Percentiles rank a stretch among this genome's conserved stretches.
Conservation (phyloP, 2,113 vertebrate genomes). For the Neomonachus schauinslandi region DNA sequence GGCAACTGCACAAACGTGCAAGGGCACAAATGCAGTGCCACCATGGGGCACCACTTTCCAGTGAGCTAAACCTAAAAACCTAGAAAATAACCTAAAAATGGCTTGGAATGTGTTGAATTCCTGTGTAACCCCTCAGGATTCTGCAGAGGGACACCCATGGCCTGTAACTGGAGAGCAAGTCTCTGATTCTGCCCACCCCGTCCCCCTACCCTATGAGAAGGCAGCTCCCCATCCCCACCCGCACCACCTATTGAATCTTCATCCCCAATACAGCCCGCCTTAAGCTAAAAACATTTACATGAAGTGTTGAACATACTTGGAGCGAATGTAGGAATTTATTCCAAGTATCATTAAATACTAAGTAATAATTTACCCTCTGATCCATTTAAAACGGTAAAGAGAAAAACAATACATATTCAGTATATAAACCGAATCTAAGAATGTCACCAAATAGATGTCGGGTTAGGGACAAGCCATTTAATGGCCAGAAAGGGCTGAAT, state of each 20-base stretch:
- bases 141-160: not conserved
- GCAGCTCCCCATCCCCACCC: not conserved
- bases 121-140: not conserved
- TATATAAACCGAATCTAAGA: not conserved
- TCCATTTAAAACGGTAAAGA: not conserved
- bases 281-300: not conserved
- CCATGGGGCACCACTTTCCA: not conserved
- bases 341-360: not conserved
- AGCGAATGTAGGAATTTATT: not conserved
- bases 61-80: slow-evolving; percentile 42
- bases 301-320: not conserved
- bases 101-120: not conserved
- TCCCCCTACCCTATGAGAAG: not conserved
- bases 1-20: not conserved
- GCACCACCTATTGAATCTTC: not conserved
- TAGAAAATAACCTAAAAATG: slow-evolving; percentile 55
- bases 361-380: too few relatives aligned
- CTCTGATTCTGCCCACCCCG: not conserved
- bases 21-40: not conserved
- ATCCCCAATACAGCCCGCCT: not conserved
- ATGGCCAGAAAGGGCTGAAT: not conserved
- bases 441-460: not conserved
- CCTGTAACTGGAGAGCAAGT: not conserved
- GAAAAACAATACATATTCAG: not conserved
- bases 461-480: not conserved